Conservation (phyloP, 2,113 vertebrate genomes). For the Xiphophorus maculatus region DNA sequence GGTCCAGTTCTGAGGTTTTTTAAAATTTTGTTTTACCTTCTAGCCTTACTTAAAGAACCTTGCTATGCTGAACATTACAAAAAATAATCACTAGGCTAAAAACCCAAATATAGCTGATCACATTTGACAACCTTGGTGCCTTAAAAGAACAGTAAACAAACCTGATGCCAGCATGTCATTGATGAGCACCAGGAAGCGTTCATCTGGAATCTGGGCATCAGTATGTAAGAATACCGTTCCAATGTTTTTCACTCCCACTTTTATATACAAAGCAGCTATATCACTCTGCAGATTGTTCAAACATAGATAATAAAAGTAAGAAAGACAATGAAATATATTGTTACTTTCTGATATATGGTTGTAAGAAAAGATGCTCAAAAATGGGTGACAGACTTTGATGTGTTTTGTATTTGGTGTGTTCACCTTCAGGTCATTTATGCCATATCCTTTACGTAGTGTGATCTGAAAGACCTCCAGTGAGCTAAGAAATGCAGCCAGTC, state of each 20-base stretch:
- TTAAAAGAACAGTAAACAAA: constrained; percentile 31
- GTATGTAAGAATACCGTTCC: constrained; percentile 78
- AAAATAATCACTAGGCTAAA: no score
- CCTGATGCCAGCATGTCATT: constrained; percentile 81
- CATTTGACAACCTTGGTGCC: no score
- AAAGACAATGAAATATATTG: not conserved
- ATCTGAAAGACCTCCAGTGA: constrained; percentile 82
- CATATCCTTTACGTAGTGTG: constrained; percentile 80
- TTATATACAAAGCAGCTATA: constrained; percentile 82
- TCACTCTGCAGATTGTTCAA: constrained; percentile 74
- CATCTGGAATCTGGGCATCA: constrained; percentile 78
- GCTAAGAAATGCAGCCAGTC: constrained; percentile 79
- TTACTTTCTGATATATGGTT: not conserved
- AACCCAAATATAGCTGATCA: no score
- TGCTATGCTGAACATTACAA: no score
- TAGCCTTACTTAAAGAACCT: no score
- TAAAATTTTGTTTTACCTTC: no score
- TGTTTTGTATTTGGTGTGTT: not conserved
- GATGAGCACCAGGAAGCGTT: constrained; percentile 79
- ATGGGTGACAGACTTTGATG: not conserved
- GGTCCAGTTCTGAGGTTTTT: no score
- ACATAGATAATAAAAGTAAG: not conserved
- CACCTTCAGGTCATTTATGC: constrained; percentile 81
- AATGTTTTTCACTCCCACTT: constrained; percentile 81
- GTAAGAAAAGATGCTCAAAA: not conserved